phyloP scores from a whole-genome alignment of 2,113 vertebrate species.

The Triplophysa dalaica region DNA sequence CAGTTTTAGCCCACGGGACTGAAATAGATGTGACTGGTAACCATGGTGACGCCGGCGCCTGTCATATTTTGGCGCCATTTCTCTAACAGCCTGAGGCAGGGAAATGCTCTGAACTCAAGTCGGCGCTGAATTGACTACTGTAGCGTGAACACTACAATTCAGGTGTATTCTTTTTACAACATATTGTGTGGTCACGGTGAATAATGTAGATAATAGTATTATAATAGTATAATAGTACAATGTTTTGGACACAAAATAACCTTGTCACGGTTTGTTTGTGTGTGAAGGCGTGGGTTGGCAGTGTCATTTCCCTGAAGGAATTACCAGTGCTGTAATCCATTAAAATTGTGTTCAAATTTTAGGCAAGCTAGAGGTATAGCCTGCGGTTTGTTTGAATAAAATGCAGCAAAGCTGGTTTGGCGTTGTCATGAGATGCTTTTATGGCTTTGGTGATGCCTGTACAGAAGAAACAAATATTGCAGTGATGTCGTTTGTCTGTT shows the following conservation, averaged over 20 bases:
- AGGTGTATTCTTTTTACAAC: conserved; percentile 33
- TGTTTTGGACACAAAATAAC: background rate
- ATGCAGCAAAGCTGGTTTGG: too few species aligned
- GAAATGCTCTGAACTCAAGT: conserved; percentile 17
- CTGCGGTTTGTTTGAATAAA: background rate
- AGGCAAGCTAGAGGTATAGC: too few species aligned
- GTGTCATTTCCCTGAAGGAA: conserved; percentile 7
- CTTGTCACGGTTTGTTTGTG: background rate
- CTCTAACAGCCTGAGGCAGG: conserved; percentile 27
- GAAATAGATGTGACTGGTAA: conserved; percentile 54
- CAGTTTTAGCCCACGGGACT: conserved; percentile 22
- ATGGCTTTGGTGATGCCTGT: too few species aligned
- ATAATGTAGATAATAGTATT: background rate
- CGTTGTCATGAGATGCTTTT: too few species aligned
- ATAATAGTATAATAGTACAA: too few species aligned
- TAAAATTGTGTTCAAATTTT: background rate
- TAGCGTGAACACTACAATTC: background rate
- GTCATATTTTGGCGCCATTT: conserved; percentile 45
- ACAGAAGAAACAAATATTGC: too few species aligned
- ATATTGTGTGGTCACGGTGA: conserved; percentile 10
- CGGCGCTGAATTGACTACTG: background rate
- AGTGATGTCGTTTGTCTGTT: too few species aligned
- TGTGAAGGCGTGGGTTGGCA: conserved; percentile 8
- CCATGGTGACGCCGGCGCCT: conserved; percentile 52
- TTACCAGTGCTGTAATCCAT: background rate